Conservation (phyloP, 2,888 invertebrate genomes). For the Macaria liturata region DNA sequence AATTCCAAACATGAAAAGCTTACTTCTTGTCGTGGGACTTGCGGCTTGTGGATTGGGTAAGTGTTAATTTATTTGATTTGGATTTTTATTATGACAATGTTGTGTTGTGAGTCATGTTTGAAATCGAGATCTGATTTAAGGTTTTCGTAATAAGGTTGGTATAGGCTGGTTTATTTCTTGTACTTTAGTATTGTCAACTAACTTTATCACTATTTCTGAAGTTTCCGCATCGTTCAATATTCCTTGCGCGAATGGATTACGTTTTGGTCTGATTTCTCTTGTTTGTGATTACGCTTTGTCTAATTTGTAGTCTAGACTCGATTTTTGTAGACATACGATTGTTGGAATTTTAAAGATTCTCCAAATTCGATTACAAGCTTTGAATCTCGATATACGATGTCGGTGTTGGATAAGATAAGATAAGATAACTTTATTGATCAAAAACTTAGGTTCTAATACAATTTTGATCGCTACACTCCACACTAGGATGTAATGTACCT, state of each 20-base stretch:
- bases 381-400: too few species aligned
- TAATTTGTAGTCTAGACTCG: conserved; percentile 8
- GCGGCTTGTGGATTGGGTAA: conserved; percentile 65
- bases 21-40: conserved; percentile 55
- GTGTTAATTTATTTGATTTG: conserved; percentile 37
- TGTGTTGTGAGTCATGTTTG: conserved; percentile 20
- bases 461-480: too few species aligned
- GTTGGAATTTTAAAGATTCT: too few species aligned
- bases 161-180: conserved; percentile 4
- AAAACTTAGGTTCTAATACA: too few species aligned
- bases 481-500: too few species aligned
- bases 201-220: conserved; percentile 3
- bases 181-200: conserved; percentile 15
- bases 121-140: conserved; percentile 19
- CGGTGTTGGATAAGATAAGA: too few species aligned
- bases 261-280: conserved; percentile 3
- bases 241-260: conserved; percentile 5
- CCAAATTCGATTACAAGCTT: too few species aligned
- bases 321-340: background rate
- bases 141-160: conserved; percentile 17
- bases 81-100: background rate
- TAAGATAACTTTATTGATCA: too few species aligned
- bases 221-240: conserved; percentile 11
- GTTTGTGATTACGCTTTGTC: background rate
- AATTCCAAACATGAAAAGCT: conserved; percentile 61